Percentiles rank a stretch among this genome's conserved stretches.
Evolutionary conservation across 2,797 vertebrate species (phyloP).

Genomic region (Argyrosomus regius): DNA sequence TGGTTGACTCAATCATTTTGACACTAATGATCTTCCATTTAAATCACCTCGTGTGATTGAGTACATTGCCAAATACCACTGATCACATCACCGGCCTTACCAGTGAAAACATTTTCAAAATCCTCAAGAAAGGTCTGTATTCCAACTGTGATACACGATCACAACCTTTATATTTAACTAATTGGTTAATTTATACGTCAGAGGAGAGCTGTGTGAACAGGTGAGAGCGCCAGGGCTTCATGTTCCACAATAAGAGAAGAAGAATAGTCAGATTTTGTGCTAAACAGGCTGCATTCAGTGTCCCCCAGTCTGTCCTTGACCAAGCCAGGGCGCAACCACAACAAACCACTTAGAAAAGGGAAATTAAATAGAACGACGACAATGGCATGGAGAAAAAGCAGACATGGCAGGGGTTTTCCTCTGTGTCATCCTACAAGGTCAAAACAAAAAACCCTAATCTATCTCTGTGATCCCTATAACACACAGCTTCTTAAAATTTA

Average conservation of each 20-base stretch:
- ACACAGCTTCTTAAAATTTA: constrained; percentile 25
- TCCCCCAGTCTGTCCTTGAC: constrained; percentile 75
- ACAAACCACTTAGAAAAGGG: constrained; percentile 82
- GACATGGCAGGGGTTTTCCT: constrained; percentile 75
- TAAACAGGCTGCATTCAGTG: constrained; percentile 58
- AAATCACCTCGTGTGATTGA: neutral
- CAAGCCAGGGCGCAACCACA: constrained; percentile 65
- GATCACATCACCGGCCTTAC: neutral
- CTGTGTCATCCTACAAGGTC: constrained; percentile 74
- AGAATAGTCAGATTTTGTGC: constrained; percentile 50
- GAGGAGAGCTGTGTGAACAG: constrained; percentile 13
- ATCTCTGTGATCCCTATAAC: constrained; percentile 25
- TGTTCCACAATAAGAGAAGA: constrained; percentile 29
- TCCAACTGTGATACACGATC: constrained; percentile 15
- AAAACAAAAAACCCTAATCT: constrained; percentile 42
- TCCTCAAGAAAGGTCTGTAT: neutral
- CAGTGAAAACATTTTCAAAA: constrained; percentile 3
- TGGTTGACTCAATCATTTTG: neutral
- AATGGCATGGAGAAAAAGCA: constrained; percentile 71
- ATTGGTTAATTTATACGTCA: constrained; percentile 23
- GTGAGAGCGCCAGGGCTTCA: constrained; percentile 25
- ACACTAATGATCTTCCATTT: neutral
- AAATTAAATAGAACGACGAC: constrained; percentile 77
- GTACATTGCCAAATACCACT: constrained; percentile 10
- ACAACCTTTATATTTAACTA: constrained; percentile 33